Evolutionary conservation across 2,888 invertebrate species (phyloP), one percentile per base, ranked within the genome.

Genomic region (Lasioglossum calceatum): DNA sequence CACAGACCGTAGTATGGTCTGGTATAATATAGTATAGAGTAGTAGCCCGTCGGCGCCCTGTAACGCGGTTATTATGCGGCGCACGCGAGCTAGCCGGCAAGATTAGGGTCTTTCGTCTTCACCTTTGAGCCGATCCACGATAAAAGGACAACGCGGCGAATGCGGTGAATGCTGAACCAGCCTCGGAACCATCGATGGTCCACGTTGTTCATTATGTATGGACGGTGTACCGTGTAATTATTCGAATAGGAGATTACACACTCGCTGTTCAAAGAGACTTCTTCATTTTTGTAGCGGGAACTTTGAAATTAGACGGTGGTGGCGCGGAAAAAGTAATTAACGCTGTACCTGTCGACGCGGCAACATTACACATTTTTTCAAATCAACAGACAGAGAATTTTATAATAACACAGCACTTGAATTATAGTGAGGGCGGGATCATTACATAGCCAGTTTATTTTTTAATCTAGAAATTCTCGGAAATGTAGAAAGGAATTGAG

Each of bases 101-200:
- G 79, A 85, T 85, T 75, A 75, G 75, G 71, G 67, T 71, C 78
- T 76, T 77, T 78, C 75, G 75, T 84, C 81, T 81, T 81, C 80
- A 54, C 71, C 71, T 77, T 81, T 80, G 70, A 86, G 23, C 23
- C 54, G 54, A 54, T 10, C 75, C 36, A 23, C 44, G 78, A 86
- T 75, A 76, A 86, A 85, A 86, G 71, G 81, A 78, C 64, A 78
- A 81, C 70, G 64, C 86, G 50, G 8, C 72, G 61, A 64, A 64
- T 64, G 61, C 27, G 42, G 8, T 78, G 61, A 64, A 64, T 64
- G 61, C 27, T 27, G 61, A 64, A 64, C 61, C 27, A 64, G 27
- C 5, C 14, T 27, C 27, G 61, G 23, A 23, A 54, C 23, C 23
- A 23, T 27, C 61, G 16, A 64, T 64, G 61, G 61, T 64, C 61